Base-by-base conservation (phyloP, 2,888 invertebrate species). In the Amphipoea oculea region DNA sequence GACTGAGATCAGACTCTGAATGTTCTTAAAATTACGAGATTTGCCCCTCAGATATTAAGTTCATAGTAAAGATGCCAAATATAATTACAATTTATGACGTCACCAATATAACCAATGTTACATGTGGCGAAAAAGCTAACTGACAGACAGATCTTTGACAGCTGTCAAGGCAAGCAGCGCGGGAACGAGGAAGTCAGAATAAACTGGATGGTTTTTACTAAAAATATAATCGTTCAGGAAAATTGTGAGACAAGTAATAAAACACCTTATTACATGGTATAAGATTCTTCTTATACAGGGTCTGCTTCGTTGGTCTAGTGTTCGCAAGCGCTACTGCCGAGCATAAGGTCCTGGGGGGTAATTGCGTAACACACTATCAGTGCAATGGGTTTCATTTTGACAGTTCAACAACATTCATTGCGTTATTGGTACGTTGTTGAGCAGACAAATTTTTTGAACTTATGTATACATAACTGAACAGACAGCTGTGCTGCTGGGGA, bases 161-260 rank as follows among this genome's bases (percentile, higher is more conserved):
- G 82, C 76, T 82, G 77, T 57, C 81, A 82, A 40, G 57, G 20
- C 23, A 0, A 6, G 14, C 1, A 63, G 17, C 40, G 14, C 54
- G 40, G n/a, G 29, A 36, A 66, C 5, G 11, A 54, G 17, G 20
- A 36, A 36, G 45, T 36, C 40, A 54, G 57, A 12, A 51, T 66
- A n/a, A 40, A 48, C 23, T 63, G n/a, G 62, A 29, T 5, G 36
- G 0, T n/a, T 65, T 4, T n/a, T 14, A 42, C 29, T 63, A 54
- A 66, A 80, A 85, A 51, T 77, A 57, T 77, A 57, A 76, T 66
- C 73, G 60, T 69, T 80, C 60, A 70, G 1, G 45, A 73, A 76
- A 76, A 68, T 71, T 67, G 63, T 73, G 12, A 36, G n/a, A 45
- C 4, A 23, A 11, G 68, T 65, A 57, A 66, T 81, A 84, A 82